phyloP scores from a whole-genome alignment of 2,888 invertebrate genomes.

The Lepidochrysops patricia region DNA sequence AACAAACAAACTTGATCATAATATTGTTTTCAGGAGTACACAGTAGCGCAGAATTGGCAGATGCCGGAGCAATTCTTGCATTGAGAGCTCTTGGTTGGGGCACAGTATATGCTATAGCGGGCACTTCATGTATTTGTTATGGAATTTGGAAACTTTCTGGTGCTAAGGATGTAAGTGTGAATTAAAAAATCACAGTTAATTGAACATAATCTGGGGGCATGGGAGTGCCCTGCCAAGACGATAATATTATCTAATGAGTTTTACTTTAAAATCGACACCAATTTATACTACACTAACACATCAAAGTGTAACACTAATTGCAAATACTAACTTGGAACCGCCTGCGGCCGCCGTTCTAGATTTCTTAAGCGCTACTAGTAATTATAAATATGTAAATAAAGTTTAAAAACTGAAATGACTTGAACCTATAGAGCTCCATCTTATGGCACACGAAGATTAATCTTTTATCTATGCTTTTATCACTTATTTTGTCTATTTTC shows the following conservation, averaged over 20 bases:
- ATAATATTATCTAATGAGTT: too few relatives aligned
- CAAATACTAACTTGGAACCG: too few relatives aligned
- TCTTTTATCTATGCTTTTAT: neutral
- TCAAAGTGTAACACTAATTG: too few relatives aligned
- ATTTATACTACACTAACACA: too few relatives aligned
- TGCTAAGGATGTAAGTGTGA: conserved; percentile 82
- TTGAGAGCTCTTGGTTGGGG: conserved; percentile 91
- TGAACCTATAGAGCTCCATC: too few relatives aligned
- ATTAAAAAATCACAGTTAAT: neutral
- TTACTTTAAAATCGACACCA: too few relatives aligned
- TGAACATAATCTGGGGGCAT: too few relatives aligned
- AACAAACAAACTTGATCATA: neutral
- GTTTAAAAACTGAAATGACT: too few relatives aligned
- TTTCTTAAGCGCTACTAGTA: too few relatives aligned
- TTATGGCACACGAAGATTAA: neutral
- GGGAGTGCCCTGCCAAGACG: too few relatives aligned
- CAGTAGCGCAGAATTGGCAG: conserved; percentile 76
- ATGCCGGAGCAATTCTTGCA: conserved; percentile 86
- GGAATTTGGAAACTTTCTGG: conserved; percentile 92
- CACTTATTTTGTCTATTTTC: conserved; percentile 21
- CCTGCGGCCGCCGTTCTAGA: too few relatives aligned
- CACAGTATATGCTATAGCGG: conserved; percentile 88
- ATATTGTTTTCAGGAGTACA: conserved; percentile 57
- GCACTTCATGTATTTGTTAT: conserved; percentile 86
- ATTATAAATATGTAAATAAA: too few relatives aligned